Evolutionary conservation across 2,888 invertebrate genomes (phyloP).

Genomic region (Hesperia comma): DNA sequence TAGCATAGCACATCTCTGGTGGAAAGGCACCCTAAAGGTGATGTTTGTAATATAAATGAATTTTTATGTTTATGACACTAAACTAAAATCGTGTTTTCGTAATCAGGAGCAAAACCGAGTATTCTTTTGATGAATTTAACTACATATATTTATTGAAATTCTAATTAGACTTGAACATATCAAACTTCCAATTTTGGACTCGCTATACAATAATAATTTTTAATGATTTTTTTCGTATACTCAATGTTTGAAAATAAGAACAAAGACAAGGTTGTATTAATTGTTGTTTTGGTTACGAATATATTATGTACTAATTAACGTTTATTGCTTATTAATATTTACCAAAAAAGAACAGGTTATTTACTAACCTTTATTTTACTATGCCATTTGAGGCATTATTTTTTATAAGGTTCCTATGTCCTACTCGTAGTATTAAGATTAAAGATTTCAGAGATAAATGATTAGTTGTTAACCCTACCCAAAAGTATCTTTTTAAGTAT

Average conservation of each 20-base stretch:
- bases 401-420: conserved; percentile 25
- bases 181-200: conserved; percentile 14
- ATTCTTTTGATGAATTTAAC: neutral
- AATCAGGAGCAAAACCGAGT: neutral
- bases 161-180: conserved; percentile 24
- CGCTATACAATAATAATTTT: conserved; percentile 7
- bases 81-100: neutral
- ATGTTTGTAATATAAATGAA: neutral
- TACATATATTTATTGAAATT: neutral
- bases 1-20: too few species aligned
- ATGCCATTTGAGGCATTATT: conserved; percentile 23
- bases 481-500: too few species aligned
- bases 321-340: conserved; percentile 20
- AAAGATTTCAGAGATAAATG: too few species aligned
- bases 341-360: conserved; percentile 16
- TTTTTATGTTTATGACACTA: neutral
- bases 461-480: too few species aligned
- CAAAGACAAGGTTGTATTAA: conserved; percentile 24
- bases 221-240: conserved; percentile 12
- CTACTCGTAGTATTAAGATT: neutral
- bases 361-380: conserved; percentile 22
- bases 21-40: too few species aligned
- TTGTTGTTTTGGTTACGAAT: conserved; percentile 16
- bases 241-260: conserved; percentile 10
- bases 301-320: neutral